Evolutionary conservation across 2,113 vertebrate genomes (phyloP).

Genomic region (Sebastes fasciatus): DNA sequence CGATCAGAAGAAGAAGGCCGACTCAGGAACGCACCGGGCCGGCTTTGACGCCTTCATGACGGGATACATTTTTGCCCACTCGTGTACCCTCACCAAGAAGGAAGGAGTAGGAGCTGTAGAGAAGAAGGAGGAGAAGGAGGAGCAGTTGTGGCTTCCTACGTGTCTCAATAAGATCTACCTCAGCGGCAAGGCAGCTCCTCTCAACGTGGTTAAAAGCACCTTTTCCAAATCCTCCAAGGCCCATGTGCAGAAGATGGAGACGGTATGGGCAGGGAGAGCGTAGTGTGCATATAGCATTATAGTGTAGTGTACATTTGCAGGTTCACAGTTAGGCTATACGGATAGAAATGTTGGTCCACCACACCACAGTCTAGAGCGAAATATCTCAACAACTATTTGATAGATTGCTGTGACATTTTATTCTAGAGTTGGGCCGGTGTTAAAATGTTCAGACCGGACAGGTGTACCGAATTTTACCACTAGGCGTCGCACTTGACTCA

Average conservation of each 20-base stretch:
- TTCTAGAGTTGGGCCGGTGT: too few relatives aligned
- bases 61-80: constrained; percentile 92
- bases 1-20: constrained; percentile 57
- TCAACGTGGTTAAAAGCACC: constrained; percentile 93
- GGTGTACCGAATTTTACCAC: too few relatives aligned
- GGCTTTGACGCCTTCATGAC: constrained; percentile 99
- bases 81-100: constrained; percentile 78
- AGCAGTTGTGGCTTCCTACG: constrained; percentile 81
- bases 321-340: background rate
- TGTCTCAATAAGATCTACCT: constrained; percentile 96
- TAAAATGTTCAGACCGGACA: too few relatives aligned
- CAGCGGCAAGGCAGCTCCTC: constrained; percentile 93
- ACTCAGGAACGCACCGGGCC: constrained; percentile 89
- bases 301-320: background rate
- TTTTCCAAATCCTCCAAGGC: constrained; percentile 95
- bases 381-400: background rate
- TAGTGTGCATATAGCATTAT: constrained; percentile 14
- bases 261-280: constrained; percentile 84
- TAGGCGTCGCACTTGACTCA: too few relatives aligned
- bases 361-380: too few relatives aligned
- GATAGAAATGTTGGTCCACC: background rate
- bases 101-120: constrained; percentile 20
- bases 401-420: background rate
- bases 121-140: background rate
- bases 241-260: constrained; percentile 92